phyloP scores from a whole-genome alignment of 2,797 vertebrate species.

The Macropus fuliginosus region DNA sequence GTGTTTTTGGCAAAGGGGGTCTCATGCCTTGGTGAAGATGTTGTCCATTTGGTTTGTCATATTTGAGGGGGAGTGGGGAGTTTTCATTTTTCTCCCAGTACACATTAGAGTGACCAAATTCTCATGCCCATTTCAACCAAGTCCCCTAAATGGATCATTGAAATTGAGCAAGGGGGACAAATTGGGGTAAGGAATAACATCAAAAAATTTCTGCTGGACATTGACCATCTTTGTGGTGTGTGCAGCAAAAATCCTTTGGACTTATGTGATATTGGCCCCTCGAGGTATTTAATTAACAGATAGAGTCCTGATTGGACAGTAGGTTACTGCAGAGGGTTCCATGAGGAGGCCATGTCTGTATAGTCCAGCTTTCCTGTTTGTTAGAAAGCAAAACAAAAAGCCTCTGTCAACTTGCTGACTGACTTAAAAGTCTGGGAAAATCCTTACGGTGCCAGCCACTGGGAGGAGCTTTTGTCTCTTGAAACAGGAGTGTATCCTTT shows the following conservation, averaged over 20 bases:
- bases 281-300: background rate
- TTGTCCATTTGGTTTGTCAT: background rate
- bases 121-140: conserved; percentile 55
- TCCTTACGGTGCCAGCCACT: background rate
- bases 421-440: background rate
- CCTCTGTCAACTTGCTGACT: background rate
- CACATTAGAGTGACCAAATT: background rate
- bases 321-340: background rate
- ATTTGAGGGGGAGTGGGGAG: conserved; percentile 34
- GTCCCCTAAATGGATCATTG: rapidly evolving
- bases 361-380: background rate
- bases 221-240: background rate
- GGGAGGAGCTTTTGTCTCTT: conserved; percentile 1
- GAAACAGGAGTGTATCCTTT: background rate
- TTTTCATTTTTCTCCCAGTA: conserved; percentile 9
- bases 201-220: conserved; percentile 1
- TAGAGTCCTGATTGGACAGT: background rate
- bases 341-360: background rate
- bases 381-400: background rate
- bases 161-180: background rate
- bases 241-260: background rate
- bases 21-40: background rate
- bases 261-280: background rate
- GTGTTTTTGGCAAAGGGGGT: conserved; percentile 26
- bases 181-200: background rate